phyloP scores from a whole-genome alignment of 2,113 vertebrate genomes.

The Chlorocebus sabaeus region DNA sequence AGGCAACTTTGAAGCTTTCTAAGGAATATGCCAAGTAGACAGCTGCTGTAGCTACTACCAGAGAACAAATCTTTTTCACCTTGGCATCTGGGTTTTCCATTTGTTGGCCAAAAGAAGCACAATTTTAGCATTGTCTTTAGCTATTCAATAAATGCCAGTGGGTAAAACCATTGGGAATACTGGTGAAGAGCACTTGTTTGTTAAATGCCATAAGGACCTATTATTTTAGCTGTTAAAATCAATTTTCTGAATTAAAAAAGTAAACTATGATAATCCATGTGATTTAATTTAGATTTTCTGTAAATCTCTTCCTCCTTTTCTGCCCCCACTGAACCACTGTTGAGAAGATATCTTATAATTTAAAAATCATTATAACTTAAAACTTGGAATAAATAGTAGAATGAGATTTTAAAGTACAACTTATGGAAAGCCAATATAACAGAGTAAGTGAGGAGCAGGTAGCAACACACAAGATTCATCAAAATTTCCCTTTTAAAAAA shows the following conservation, averaged over 20 bases:
- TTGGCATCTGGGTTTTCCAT: conserved; percentile 65
- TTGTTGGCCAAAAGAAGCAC: conserved; percentile 51
- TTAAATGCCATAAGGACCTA: conserved; percentile 8
- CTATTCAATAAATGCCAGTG: conserved; percentile 26
- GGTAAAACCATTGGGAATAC: neutral
- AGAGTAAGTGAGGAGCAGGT: neutral
- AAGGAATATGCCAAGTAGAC: conserved; percentile 65
- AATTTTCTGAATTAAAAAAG: neutral
- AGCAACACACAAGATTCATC: neutral
- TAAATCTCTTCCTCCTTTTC: neutral
- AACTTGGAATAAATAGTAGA: conserved; percentile 29
- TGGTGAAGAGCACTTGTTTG: conserved; percentile 46
- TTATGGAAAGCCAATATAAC: neutral
- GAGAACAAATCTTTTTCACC: conserved; percentile 61
- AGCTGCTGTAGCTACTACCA: conserved; percentile 66
- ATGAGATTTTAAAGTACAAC: conserved; percentile 4
- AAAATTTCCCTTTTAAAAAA: neutral
- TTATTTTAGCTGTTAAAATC: conserved; percentile 37
- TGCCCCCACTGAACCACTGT: neutral
- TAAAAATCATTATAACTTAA: conserved; percentile 31
- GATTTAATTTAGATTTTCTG: conserved; percentile 31
- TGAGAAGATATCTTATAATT: neutral
- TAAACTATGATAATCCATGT: neutral
- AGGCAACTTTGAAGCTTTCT: conserved; percentile 66
- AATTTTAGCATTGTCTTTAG: conserved; percentile 42